Base-by-base conservation (phyloP, 2,797 vertebrate genomes). In the Percopsis omiscomaycus region DNA sequence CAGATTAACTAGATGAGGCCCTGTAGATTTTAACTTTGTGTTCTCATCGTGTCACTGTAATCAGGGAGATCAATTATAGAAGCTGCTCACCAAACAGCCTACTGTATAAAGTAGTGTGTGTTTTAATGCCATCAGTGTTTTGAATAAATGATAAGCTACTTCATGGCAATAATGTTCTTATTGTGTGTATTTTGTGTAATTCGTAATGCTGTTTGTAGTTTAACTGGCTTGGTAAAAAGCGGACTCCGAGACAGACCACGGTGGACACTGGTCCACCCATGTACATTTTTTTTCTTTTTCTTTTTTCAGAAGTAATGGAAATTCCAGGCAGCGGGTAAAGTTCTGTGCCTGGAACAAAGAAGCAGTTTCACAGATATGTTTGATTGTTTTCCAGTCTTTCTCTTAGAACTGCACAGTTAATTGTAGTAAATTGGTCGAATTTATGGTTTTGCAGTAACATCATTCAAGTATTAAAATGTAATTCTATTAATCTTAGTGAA, bases 271-370 rank as follows among this genome's bases (percentile, higher is more conserved):
- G 58, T 79, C 62, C 84, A 15, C 79, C 85, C 69, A 61, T 53
- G 72, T 56, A 64, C 46, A 22, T 3, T 6, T 13, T 28, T 56
- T 42, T 30, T 30, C 2, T 13, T 28, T 14, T 11, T 14, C 11
- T 27, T 28, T 69, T 50, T 29, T 55, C 52, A 27, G 64, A 46
- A 60, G 59, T 48, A 80, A 84, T 83, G 76, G 77, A 76, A 86
- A 86, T 73, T 88, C 81, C 83, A 84, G 71, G 32, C 71, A 45
- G 52, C 51, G 57, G 84, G 84, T 77, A 74, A 78, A 82, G 70
- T 83, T 80, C 69, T 56, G 52, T 61, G 59, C 32, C 4, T 50
- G 57, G 62, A 82, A 75, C 77, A 72, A 84, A 77, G 69, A 77
- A 76, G 5, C 12, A 13, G n/a, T 13, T 62, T 71, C 3, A 27